phyloP scores from a whole-genome alignment of 2,113 vertebrate species.

The Taurulus bubalis region DNA sequence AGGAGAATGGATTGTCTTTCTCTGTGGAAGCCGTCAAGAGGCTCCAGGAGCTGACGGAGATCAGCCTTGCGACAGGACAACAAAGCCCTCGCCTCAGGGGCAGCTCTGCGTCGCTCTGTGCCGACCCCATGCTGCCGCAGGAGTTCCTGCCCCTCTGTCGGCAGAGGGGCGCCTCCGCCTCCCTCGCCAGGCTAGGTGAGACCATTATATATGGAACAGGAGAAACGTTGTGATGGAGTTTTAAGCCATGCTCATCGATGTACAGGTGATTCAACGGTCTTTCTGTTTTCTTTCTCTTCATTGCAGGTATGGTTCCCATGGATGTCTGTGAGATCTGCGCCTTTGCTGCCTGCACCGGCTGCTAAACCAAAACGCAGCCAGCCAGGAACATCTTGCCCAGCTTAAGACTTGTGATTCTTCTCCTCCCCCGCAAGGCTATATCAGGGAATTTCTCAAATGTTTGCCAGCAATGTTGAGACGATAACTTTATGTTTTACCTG shows the following conservation, averaged over 20 bases:
- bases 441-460: neutral
- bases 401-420: slow-evolving; percentile 46
- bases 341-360: slow-evolving; percentile 89
- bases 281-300: neutral
- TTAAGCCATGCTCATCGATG: neutral
- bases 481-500: neutral
- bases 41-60: slow-evolving; percentile 79
- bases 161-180: slow-evolving; percentile 63
- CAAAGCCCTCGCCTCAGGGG: slow-evolving; percentile 40
- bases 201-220: neutral
- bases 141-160: slow-evolving; percentile 84
- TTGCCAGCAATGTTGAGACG: slow-evolving; percentile 1
- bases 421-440: slow-evolving; percentile 10
- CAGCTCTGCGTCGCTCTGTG: slow-evolving; percentile 62
- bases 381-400: slow-evolving; percentile 4
- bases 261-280: neutral
- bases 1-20: slow-evolving; percentile 86
- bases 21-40: slow-evolving; percentile 85
- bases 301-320: slow-evolving; percentile 70
- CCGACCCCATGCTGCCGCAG: slow-evolving; percentile 77
- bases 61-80: neutral
- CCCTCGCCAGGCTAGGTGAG: slow-evolving; percentile 84
- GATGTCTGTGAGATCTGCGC: slow-evolving; percentile 89
- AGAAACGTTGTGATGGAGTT: no score
- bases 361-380: slow-evolving; percentile 67